Evolutionary conservation across 2,113 vertebrate genomes (phyloP).

Genomic region (Mirza zaza): DNA sequence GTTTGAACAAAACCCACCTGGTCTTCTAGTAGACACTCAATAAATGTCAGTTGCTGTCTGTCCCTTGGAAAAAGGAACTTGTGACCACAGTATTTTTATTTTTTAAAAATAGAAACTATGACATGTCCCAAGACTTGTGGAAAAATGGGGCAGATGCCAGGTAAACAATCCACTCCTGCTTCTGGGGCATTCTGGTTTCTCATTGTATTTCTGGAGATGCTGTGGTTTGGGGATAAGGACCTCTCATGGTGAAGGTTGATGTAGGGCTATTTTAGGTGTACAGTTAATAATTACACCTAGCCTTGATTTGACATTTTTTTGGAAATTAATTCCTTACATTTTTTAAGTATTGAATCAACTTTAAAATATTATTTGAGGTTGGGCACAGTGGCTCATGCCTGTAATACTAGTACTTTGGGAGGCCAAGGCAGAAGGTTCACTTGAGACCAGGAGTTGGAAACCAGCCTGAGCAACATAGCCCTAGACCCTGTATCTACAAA

Average conservation of each 20-base stretch:
- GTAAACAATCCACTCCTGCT: not conserved
- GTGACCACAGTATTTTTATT: not conserved
- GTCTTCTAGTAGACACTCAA: not conserved
- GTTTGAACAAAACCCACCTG: not conserved
- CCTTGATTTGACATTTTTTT: not conserved
- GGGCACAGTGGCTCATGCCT: too few species aligned
- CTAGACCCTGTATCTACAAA: too few species aligned
- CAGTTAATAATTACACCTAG: not conserved
- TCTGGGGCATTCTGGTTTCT: not conserved
- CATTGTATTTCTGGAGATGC: not conserved
- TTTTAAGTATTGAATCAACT: not conserved
- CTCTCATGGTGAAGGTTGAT: not conserved
- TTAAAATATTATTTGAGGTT: conserved; percentile 10
- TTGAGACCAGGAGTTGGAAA: too few species aligned
- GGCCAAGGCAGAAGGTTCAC: too few species aligned
- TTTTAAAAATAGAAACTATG: not conserved
- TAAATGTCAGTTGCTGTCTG: not conserved
- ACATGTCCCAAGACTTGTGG: conserved; percentile 5
- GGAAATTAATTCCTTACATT: not conserved
- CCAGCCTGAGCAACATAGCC: too few species aligned
- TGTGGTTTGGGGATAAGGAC: not conserved
- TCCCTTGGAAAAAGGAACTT: not conserved
- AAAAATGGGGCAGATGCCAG: not conserved
- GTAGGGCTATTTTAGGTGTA: not conserved
- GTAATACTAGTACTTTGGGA: too few species aligned